Conservation (phyloP, 2,113 vertebrate genomes). For the Pyxicephalus adspersus region DNA sequence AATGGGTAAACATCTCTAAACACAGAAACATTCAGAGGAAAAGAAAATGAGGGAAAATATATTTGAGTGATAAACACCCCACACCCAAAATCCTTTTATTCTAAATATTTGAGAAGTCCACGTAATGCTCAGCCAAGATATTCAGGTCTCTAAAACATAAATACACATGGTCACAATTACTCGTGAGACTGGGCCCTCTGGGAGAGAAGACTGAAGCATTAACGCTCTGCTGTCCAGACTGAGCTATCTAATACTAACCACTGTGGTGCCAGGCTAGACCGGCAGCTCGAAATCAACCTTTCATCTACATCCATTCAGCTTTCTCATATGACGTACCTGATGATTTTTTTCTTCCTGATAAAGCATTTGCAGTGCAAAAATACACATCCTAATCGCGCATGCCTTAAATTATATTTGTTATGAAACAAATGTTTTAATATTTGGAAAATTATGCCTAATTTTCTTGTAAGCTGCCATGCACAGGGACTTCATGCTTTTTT, state of each 20-base stretch:
- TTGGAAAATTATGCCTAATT: too few species aligned
- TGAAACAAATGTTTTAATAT: too few species aligned
- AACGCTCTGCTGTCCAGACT: constrained; percentile 21
- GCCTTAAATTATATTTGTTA: too few species aligned
- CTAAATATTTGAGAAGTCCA: constrained; percentile 51
- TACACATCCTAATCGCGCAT: too few species aligned
- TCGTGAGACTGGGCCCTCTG: constrained; percentile 27
- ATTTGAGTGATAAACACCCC: constrained; percentile 51
- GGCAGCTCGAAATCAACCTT: background rate
- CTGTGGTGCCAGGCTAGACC: background rate
- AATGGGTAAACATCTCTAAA: constrained; percentile 19
- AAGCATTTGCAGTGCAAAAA: too few species aligned
- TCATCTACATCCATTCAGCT: background rate
- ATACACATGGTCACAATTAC: constrained; percentile 57
- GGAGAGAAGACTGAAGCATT: constrained; percentile 34
- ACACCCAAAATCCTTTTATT: constrained; percentile 50
- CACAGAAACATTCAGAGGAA: constrained; percentile 20
- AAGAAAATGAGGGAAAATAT: constrained; percentile 9
- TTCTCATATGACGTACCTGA: background rate
- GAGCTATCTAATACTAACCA: background rate
- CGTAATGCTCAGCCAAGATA: constrained; percentile 40
- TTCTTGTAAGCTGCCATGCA: too few species aligned
- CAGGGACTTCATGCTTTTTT: too few species aligned
- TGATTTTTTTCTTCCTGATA: background rate
- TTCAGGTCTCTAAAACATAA: constrained; percentile 48